Evolutionary conservation across 2,888 invertebrate genomes (phyloP).

Genomic region (Malacosoma neustria): DNA sequence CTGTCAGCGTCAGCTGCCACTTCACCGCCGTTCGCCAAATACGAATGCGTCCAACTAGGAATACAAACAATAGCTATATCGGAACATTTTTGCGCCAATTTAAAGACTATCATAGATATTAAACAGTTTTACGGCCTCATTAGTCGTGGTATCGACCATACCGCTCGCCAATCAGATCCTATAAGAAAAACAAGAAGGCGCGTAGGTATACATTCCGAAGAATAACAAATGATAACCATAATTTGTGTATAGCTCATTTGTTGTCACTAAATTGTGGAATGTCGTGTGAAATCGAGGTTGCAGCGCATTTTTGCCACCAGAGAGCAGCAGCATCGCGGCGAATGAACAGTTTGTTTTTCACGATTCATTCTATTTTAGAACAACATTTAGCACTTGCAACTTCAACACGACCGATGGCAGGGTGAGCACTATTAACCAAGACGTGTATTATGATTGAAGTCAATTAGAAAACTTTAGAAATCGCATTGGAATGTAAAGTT

Average conservation of each 20-base stretch:
- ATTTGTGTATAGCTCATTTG: constrained; percentile 74
- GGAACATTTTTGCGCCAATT: constrained; percentile 61
- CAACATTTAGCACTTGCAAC: constrained; percentile 46
- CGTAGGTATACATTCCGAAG: constrained; percentile 47
- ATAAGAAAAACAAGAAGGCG: constrained; percentile 44
- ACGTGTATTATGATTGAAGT: constrained; percentile 30
- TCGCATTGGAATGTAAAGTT: constrained; percentile 72
- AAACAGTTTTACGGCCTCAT: constrained; percentile 66
- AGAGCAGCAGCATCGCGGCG: constrained; percentile 73
- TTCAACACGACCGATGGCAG: constrained; percentile 26
- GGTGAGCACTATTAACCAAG: constrained; percentile 27
- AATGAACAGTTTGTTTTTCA: constrained; percentile 66
- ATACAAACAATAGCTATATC: constrained; percentile 55
- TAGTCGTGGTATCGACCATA: constrained; percentile 35
- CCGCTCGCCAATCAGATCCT: constrained; percentile 41
- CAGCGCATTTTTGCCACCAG: constrained; percentile 74
- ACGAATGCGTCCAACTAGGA: constrained; percentile 44
- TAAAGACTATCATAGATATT: constrained; percentile 52
- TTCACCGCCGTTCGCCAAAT: constrained; percentile 35
- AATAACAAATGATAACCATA: constrained; percentile 71
- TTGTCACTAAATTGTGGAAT: constrained; percentile 76
- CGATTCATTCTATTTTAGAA: constrained; percentile 58
- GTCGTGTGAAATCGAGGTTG: constrained; percentile 74
- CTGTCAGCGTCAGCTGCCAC: background rate
- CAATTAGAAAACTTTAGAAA: constrained; percentile 48